phyloP scores from a whole-genome alignment of 2,888 invertebrate species.

The Horisme vitalbata region DNA sequence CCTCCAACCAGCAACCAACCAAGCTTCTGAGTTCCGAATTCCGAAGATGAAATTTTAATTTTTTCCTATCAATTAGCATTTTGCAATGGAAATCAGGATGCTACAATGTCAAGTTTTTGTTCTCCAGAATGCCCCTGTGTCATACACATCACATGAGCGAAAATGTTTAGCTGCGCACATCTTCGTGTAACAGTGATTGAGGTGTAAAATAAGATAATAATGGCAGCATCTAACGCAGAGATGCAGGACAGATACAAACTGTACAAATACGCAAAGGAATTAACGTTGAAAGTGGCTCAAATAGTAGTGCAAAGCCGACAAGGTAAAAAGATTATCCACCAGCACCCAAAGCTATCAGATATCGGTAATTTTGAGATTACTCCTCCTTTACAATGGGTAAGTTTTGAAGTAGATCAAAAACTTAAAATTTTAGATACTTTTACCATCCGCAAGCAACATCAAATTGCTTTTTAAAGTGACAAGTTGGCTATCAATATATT shows the following conservation, averaged over 20 bases:
- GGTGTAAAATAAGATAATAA: conserved; percentile 37
- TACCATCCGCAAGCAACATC: too few species aligned
- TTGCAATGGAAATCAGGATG: too few species aligned
- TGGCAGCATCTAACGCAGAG: conserved; percentile 58
- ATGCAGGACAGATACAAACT: conserved; percentile 88
- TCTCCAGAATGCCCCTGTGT: too few species aligned
- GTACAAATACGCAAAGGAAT: conserved; percentile 94
- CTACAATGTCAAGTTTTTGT: too few species aligned
- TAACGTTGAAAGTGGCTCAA: conserved; percentile 94
- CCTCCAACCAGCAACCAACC: too few species aligned
- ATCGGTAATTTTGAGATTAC: conserved; percentile 46
- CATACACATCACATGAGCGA: conserved; percentile 1
- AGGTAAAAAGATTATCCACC: conserved; percentile 89
- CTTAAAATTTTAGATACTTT: too few species aligned
- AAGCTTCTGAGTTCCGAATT: too few species aligned
- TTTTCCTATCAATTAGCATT: too few species aligned
- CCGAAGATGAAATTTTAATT: too few species aligned
- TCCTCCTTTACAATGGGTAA: conserved; percentile 68
- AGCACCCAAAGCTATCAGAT: conserved; percentile 48
- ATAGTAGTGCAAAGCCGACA: conserved; percentile 96
- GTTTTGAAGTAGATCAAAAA: too few species aligned
- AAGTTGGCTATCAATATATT: too few species aligned
- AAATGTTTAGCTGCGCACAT: conserved; percentile 39
- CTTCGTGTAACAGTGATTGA: conserved; percentile 25
- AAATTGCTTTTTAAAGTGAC: too few species aligned